phyloP scores from a whole-genome alignment of 2,888 invertebrate genomes.

The Eledona agricola region DNA sequence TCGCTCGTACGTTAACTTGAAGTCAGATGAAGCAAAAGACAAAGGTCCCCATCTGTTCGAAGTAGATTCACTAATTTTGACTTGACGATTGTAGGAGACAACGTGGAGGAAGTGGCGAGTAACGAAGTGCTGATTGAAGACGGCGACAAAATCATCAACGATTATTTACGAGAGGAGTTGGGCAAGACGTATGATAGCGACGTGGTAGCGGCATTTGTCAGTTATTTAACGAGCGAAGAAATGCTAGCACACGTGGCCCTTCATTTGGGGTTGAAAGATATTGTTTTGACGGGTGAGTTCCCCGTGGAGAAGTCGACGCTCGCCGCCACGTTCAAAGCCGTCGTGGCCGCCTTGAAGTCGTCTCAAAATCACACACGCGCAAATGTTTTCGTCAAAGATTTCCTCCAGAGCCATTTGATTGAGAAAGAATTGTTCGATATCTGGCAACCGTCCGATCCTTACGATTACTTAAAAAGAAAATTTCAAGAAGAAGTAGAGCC shows the following conservation, averaged over 20 bases:
- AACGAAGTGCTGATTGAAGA: conserved; percentile 74
- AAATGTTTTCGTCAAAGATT: conserved; percentile 84
- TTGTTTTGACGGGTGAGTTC: conserved; percentile 78
- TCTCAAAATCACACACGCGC: conserved; percentile 74
- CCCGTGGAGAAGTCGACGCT: conserved; percentile 73
- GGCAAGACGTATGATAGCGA: conserved; percentile 80
- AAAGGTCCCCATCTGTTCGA: conserved; percentile 39
- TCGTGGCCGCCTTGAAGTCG: conserved; percentile 78
- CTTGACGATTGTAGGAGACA: not conserved
- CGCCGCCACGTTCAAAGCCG: conserved; percentile 79
- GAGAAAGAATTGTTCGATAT: conserved; percentile 86
- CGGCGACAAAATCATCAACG: conserved; percentile 73
- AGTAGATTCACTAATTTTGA: not conserved
- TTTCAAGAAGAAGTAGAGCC: conserved; percentile 74
- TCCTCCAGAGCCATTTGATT: conserved; percentile 83
- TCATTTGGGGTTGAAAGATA: conserved; percentile 83
- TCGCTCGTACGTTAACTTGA: conserved; percentile 77
- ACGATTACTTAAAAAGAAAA: conserved; percentile 71
- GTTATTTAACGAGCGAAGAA: conserved; percentile 72
- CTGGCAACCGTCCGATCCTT: conserved; percentile 84
- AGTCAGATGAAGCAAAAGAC: conserved; percentile 70
- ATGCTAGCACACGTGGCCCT: conserved; percentile 76
- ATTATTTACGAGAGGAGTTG: conserved; percentile 71
- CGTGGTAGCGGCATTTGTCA: conserved; percentile 74
- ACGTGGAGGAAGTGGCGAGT: conserved; percentile 63